Conservation (phyloP, 2,113 vertebrate species). For the Pipa parva region DNA sequence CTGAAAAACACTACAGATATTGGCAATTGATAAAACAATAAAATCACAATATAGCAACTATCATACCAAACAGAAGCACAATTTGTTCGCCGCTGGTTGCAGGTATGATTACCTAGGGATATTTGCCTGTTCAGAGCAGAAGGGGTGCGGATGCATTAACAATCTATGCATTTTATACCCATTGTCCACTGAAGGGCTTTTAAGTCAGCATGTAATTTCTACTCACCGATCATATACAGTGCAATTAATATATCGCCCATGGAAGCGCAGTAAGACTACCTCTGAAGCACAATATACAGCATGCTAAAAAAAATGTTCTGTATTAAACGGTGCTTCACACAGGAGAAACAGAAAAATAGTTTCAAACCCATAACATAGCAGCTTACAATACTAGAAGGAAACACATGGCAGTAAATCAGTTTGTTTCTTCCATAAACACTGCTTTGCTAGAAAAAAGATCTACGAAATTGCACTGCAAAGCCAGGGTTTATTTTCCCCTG, state of each 20-base stretch:
- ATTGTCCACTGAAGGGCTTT: constrained; percentile 44
- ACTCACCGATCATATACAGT: constrained; percentile 68
- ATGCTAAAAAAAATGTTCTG: constrained; percentile 58
- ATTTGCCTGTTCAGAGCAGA: constrained; percentile 40
- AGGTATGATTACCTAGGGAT: constrained; percentile 68
- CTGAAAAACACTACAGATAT: constrained; percentile 80
- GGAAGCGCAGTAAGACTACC: constrained; percentile 63
- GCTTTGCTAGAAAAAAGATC: constrained; percentile 59
- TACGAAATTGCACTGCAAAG: constrained; percentile 72
- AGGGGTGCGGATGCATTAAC: background rate
- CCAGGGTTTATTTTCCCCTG: constrained; percentile 67
- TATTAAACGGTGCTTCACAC: constrained; percentile 71
- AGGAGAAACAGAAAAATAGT: constrained; percentile 63
- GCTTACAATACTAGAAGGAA: constrained; percentile 69
- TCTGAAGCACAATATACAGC: constrained; percentile 63
- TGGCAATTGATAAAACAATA: constrained; percentile 81
- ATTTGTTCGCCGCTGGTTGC: constrained; percentile 58
- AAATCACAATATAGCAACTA: constrained; percentile 84
- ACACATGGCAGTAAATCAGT: constrained; percentile 67
- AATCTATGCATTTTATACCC: background rate
- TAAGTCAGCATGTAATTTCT: constrained; percentile 63
- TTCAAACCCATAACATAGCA: constrained; percentile 72
- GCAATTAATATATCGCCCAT: constrained; percentile 57
- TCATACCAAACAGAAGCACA: constrained; percentile 67
- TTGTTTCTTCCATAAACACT: constrained; percentile 65